These are phyloP conservation scores for Hydrotaea diabolus DNA, from an alignment of 2,888 invertebrate genomes.

Conservation along the genomic window DNA sequence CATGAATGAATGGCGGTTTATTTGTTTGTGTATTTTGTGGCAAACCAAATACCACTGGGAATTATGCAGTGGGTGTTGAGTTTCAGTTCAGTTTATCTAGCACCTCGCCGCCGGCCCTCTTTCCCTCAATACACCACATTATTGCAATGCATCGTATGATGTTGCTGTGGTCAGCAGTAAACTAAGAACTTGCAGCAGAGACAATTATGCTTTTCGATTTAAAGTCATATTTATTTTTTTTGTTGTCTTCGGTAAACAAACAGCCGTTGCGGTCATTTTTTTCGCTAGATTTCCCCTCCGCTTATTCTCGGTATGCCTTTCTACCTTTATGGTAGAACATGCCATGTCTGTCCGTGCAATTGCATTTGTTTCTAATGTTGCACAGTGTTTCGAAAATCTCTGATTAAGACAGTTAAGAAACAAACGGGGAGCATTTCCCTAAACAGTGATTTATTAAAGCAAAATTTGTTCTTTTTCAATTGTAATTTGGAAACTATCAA, in stretches of 20 bases:
- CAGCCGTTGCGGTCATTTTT: not conserved
- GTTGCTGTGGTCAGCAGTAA: constrained; percentile 13
- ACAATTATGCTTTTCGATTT: not conserved
- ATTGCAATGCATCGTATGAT: not conserved
- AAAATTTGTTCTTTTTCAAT: too few relatives aligned
- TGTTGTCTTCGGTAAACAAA: not conserved
- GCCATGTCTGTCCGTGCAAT: not conserved
- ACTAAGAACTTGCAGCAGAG: not conserved
- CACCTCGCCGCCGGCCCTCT: not conserved
- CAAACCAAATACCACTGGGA: constrained; percentile 3
- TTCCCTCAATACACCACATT: not conserved
- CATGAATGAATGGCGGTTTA: not conserved
- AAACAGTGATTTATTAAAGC: too few relatives aligned
- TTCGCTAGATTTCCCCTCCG: not conserved
- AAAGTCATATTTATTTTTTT: not conserved
- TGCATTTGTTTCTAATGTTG: too few relatives aligned
- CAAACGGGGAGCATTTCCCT: too few relatives aligned
- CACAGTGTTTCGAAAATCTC: too few relatives aligned
- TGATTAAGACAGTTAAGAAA: too few relatives aligned
- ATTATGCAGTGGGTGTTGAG: constrained; percentile 12
- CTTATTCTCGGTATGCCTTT: too few relatives aligned
- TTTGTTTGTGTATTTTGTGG: constrained; percentile 7
- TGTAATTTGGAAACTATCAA: too few relatives aligned
- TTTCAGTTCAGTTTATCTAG: not conserved
- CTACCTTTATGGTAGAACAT: not conserved